Conservation (phyloP, 2,888 invertebrate species). For the Polyploca ridens region DNA sequence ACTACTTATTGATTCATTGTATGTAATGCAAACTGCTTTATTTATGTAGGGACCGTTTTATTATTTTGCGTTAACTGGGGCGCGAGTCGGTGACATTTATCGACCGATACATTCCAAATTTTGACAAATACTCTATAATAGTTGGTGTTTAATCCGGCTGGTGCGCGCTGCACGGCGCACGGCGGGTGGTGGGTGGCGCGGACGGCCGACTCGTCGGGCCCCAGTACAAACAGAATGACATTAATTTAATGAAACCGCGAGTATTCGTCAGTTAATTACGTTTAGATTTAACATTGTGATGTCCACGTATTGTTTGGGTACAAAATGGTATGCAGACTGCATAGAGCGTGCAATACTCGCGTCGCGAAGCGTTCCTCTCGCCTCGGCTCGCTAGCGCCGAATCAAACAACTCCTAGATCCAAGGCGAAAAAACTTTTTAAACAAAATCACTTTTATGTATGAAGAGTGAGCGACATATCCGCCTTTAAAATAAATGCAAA, state of each 20-base stretch:
- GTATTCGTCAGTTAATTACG: constrained; percentile 5
- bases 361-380: background rate
- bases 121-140: no score
- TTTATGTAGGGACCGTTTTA: background rate
- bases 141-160: no score
- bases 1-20: background rate
- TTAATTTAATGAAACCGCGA: constrained; percentile 12
- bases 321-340: constrained; percentile 35
- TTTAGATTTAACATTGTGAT: constrained; percentile 35
- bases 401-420: no score
- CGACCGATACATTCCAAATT: background rate
- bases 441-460: no score
- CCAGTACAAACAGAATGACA: constrained; percentile 17
- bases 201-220: no score
- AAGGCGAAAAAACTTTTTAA: no score
- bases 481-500: no score
- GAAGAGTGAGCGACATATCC: no score
- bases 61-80: background rate
- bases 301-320: constrained; percentile 42
- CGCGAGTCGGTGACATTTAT: background rate
- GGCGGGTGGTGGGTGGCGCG: no score
- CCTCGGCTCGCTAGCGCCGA: background rate
- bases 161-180: no score
- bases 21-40: constrained; percentile 4
- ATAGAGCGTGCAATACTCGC: constrained; percentile 13